Evolutionary conservation across 2,113 vertebrate genomes (phyloP), one percentile per base, ranked within the genome.

Genomic region (Phaethornis superciliosus): DNA sequence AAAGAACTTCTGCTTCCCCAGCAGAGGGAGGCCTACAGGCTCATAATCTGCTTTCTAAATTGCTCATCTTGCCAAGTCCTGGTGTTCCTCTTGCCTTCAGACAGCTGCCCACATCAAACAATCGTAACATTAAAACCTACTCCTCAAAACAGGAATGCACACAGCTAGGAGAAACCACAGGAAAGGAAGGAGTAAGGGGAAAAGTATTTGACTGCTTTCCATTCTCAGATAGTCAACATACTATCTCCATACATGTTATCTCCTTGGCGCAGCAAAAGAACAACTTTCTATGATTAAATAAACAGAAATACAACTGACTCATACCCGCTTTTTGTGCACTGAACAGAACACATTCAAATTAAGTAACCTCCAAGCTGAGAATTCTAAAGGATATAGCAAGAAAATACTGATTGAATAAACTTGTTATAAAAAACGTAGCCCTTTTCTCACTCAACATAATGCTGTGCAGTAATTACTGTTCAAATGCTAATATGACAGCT

Each of bases 241-340:
- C 64, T 90, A 75, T 90, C 80, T 88, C 88, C 85, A 93, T 86
- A 90, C 82, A 68, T 70, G 79, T 88, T 85, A 94, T 58, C 85
- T 79, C 88, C 89, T 91, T 94, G 88, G 91, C 85, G 81, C 71
- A 67, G 79, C 55, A 91, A 88, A 63, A 1, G 1, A 91, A 44
- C 88, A 91, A 88, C 88, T 93, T 95, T 55, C 94, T 91, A 46
- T 55, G 88, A 76, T 67, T 91, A 88, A 90, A 63, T 74, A 93
- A 96, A 95, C 4, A 90, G 90, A 95, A 92, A 81, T 90, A 92
- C 81, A 92, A 76, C 47, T 70, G 91, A 93, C 65, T 93, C 67
- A 67, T n/a, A 49, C 35, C 78, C 67, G 64, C 20, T 81, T 46
- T 77, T 68, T 51, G 84, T 27, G 51, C 64, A 84, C 82, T 81